phyloP scores from a whole-genome alignment of 2,888 invertebrate species.

The Idaea straminata region DNA sequence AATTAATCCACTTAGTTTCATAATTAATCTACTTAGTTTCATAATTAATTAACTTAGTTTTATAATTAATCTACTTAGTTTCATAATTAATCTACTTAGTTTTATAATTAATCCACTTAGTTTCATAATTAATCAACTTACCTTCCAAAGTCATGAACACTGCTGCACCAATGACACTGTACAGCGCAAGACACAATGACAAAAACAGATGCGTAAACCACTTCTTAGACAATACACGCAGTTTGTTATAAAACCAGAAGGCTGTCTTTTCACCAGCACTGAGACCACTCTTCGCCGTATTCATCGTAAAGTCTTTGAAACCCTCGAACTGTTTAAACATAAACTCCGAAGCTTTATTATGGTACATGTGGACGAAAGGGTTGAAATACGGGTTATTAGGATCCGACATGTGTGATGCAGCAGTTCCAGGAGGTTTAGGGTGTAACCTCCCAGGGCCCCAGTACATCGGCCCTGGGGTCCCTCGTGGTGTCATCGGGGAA shows the following conservation, averaged over 20 bases:
- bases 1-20: too few relatives aligned
- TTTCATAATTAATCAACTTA: slow-evolving; percentile 51
- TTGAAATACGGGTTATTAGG: slow-evolving; percentile 61
- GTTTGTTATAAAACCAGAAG: slow-evolving; percentile 88
- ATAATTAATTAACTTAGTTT: not conserved
- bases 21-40: too few relatives aligned
- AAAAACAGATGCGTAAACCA: slow-evolving; percentile 96
- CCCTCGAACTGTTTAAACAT: slow-evolving; percentile 90
- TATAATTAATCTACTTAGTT: slow-evolving; percentile 2
- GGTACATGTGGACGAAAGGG: slow-evolving; percentile 75
- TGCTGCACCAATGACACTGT: slow-evolving; percentile 90
- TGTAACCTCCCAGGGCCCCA: slow-evolving; percentile 48
- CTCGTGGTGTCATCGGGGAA: slow-evolving; percentile 41
- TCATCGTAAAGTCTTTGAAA: slow-evolving; percentile 87
- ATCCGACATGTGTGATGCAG: slow-evolving; percentile 60
- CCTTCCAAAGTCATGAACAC: slow-evolving; percentile 90
- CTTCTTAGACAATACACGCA: slow-evolving; percentile 86
- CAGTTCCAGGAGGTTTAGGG: slow-evolving; percentile 52
- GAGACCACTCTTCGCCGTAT: slow-evolving; percentile 86
- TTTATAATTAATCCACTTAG: too few relatives aligned
- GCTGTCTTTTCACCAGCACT: slow-evolving; percentile 91
- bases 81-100: slow-evolving; percentile 2
- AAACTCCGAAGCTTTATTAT: slow-evolving; percentile 86
- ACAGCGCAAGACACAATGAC: slow-evolving; percentile 86
- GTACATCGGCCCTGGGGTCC: slow-evolving; percentile 46